Percentiles rank a stretch among this genome's conserved stretches.
Evolutionary conservation across 2,888 invertebrate species (phyloP).

Genomic region (Pammene fasciana): DNA sequence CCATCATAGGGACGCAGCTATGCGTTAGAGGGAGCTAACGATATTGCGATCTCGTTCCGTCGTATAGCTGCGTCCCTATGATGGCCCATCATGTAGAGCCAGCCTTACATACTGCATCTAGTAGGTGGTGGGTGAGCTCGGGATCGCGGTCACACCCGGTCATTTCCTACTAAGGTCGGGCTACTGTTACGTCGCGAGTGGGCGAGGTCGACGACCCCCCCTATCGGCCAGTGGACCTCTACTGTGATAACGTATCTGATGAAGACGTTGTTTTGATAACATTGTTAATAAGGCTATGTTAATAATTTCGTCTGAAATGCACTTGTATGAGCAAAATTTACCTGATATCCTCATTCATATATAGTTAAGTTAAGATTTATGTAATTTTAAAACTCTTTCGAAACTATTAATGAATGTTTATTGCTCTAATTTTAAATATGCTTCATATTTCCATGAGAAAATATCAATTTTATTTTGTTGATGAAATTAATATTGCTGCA

Average conservation of each 20-base stretch:
- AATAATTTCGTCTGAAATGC: background rate
- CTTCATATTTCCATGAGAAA: too few relatives aligned
- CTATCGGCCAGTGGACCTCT: constrained; percentile 32
- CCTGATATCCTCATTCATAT: background rate
- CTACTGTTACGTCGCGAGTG: constrained; percentile 37
- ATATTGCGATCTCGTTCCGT: too few relatives aligned
- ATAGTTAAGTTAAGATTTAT: too few relatives aligned
- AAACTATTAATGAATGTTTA: too few relatives aligned
- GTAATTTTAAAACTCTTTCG: too few relatives aligned
- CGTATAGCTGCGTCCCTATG: too few relatives aligned
- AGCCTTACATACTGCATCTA: background rate
- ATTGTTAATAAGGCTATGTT: constrained; percentile 6
- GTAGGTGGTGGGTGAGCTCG: constrained; percentile 2
- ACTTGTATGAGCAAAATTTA: background rate
- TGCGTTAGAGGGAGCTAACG: too few relatives aligned
- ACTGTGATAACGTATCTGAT: constrained; percentile 28
- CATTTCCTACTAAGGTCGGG: constrained; percentile 38
- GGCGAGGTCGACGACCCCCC: constrained; percentile 30
- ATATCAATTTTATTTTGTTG: too few relatives aligned
- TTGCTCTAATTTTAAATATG: too few relatives aligned
- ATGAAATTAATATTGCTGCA: too few relatives aligned
- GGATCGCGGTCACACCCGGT: constrained; percentile 27
- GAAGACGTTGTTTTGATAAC: constrained; percentile 27
- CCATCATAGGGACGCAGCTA: too few relatives aligned
- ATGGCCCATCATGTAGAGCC: too few relatives aligned